phyloP scores from a whole-genome alignment of 1,140 invertebrate species.

The Caenorhabditis latens region DNA sequence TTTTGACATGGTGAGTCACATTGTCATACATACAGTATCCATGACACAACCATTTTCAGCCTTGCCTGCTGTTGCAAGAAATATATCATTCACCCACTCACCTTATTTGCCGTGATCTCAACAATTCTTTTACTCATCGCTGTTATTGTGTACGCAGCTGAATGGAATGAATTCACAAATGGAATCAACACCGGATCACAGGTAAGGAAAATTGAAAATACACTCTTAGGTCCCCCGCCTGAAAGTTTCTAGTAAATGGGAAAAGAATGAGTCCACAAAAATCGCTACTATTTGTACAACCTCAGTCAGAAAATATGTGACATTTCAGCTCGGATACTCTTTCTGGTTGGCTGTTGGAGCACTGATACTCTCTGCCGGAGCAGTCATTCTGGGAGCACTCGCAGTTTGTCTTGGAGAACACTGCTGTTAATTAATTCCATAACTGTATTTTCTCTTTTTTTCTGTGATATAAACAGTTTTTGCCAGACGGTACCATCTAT shows the following conservation, averaged over 20 bases:
- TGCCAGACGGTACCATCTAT: background rate
- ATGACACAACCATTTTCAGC: constrained; percentile 29
- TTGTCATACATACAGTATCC: background rate
- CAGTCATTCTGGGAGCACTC: constrained; percentile 41
- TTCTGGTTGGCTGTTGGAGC: constrained; percentile 61
- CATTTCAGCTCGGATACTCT: constrained; percentile 58
- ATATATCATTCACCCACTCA: constrained; percentile 61
- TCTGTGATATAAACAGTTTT: constrained; percentile 23
- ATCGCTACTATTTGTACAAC: background rate
- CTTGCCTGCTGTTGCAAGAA: constrained; percentile 63
- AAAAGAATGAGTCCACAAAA: no score
- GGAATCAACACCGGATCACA: background rate
- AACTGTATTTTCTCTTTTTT: background rate
- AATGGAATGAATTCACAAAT: background rate
- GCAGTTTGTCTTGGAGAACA: constrained; percentile 54
- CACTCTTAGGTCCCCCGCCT: no score
- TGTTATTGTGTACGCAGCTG: constrained; percentile 51
- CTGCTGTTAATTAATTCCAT: constrained; percentile 43
- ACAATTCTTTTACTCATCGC: constrained; percentile 36
- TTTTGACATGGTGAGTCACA: constrained; percentile 48
- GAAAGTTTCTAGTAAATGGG: no score
- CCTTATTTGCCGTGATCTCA: constrained; percentile 53
- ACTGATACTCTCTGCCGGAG: constrained; percentile 55
- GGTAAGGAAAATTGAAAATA: background rate
- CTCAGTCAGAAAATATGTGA: background rate